Evolutionary conservation across 2,797 vertebrate species (phyloP).

Genomic region (Linurgus olivaceus): DNA sequence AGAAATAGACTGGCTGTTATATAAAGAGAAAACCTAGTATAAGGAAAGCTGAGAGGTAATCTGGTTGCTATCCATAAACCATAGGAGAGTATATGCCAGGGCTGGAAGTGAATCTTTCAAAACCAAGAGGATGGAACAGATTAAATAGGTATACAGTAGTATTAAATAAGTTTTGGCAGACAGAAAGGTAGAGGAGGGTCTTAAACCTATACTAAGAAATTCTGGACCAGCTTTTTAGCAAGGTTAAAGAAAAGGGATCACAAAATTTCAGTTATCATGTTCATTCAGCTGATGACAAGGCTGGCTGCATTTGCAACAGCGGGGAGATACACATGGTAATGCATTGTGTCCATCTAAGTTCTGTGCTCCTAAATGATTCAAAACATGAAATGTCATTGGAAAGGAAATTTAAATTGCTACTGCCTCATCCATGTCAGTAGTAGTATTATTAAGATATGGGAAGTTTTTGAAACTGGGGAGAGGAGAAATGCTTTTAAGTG

Average conservation of each 20-base stretch:
- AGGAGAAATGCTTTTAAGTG: neutral
- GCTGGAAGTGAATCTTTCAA: neutral
- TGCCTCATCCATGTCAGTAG: neutral
- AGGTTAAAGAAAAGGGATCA: neutral
- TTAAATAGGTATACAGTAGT: neutral
- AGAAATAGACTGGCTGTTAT: neutral
- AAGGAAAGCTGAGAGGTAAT: neutral
- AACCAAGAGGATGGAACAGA: neutral
- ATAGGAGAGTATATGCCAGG: neutral
- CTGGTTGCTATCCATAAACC: neutral
- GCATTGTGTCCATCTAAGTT: neutral
- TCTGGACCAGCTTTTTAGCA: neutral
- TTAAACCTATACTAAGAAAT: neutral
- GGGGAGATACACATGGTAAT: neutral
- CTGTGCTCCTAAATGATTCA: neutral
- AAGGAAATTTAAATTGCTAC: neutral
- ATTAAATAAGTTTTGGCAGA: neutral
- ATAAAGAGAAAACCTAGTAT: neutral
- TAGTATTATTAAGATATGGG: neutral
- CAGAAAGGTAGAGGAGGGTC: neutral
- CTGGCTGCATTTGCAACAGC: neutral
- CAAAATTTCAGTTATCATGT: neutral
- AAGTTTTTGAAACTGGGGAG: neutral
- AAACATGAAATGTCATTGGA: neutral
- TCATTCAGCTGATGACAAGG: neutral